These are phyloP conservation scores for Augiades crinisus DNA, from an alignment of 2,888 invertebrate genomes.

Conservation along the genomic window DNA sequence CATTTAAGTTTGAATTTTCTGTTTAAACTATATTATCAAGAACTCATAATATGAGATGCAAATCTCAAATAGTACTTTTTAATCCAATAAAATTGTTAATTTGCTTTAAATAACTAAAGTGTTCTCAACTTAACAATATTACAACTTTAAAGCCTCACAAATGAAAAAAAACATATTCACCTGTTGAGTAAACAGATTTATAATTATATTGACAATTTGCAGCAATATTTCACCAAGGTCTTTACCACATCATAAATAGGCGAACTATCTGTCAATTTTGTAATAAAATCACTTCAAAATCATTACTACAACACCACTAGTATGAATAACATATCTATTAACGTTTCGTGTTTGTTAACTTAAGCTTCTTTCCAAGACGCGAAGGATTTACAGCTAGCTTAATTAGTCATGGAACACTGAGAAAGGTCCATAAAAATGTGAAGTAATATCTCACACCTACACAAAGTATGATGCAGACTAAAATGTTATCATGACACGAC, in stretches of 20 bases:
- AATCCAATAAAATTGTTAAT: too few species aligned
- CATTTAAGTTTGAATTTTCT: too few species aligned
- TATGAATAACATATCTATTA: too few species aligned
- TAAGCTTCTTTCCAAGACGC: background rate
- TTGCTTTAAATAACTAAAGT: too few species aligned
- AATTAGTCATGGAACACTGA: constrained; percentile 23
- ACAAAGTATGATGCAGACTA: constrained; percentile 45
- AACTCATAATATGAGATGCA: too few species aligned
- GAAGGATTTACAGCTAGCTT: constrained; percentile 7
- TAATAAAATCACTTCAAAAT: constrained; percentile 2
- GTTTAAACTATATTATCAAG: too few species aligned
- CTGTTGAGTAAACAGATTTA: constrained; percentile 9
- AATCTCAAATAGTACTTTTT: too few species aligned
- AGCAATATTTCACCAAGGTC: constrained; percentile 10
- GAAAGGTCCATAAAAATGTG: constrained; percentile 25
- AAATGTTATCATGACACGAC: constrained; percentile 41
- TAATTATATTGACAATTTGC: constrained; percentile 5
- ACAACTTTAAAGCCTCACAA: background rate
- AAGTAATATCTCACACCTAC: constrained; percentile 41
- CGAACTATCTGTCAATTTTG: background rate
- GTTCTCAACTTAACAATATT: background rate
- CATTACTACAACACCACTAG: too few species aligned
- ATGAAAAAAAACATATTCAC: background rate
- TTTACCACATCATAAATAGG: constrained; percentile 6
- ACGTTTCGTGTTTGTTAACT: too few species aligned